Conservation (phyloP, 2,888 invertebrate species). For the Drosophila prostipennis region DNA sequence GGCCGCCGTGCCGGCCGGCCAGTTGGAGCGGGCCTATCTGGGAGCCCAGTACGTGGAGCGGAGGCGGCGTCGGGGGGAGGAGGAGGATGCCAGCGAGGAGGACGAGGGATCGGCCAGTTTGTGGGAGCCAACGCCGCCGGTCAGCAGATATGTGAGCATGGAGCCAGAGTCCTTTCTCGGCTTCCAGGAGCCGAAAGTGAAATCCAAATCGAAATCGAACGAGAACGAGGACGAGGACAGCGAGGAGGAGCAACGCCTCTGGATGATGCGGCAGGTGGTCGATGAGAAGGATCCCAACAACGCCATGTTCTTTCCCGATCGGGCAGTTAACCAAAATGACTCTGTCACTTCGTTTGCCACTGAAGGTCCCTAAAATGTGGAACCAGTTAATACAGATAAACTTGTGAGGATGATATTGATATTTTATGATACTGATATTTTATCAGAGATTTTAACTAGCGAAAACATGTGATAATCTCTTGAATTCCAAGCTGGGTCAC, state of each 20-base stretch:
- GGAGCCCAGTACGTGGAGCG: neutral
- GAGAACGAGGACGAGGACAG: neutral
- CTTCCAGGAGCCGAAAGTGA: neutral
- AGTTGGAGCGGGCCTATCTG: neutral
- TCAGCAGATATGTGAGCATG: conserved; percentile 4
- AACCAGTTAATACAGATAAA: conserved; percentile 1
- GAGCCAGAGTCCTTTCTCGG: neutral
- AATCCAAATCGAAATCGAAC: too few relatives aligned
- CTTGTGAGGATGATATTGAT: too few relatives aligned
- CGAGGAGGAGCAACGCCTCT: neutral
- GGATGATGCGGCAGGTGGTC: conserved; percentile 5
- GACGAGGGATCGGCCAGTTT: neutral
- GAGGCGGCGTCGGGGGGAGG: too few relatives aligned
- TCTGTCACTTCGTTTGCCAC: neutral
- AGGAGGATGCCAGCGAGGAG: neutral
- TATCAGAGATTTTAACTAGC: too few relatives aligned
- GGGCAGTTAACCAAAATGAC: neutral
- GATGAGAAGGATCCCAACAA: conserved; percentile 3
- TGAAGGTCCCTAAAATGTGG: neutral
- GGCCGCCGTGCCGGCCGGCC: conserved; percentile 21
- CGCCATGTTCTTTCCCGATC: neutral
- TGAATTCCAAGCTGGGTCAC: too few relatives aligned
- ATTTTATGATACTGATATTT: too few relatives aligned
- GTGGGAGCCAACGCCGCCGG: neutral
- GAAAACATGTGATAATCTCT: too few relatives aligned